Percentiles rank a stretch among this genome's conserved stretches.
Conservation (phyloP, 2,113 vertebrate genomes). For the Desmodus rotundus region DNA sequence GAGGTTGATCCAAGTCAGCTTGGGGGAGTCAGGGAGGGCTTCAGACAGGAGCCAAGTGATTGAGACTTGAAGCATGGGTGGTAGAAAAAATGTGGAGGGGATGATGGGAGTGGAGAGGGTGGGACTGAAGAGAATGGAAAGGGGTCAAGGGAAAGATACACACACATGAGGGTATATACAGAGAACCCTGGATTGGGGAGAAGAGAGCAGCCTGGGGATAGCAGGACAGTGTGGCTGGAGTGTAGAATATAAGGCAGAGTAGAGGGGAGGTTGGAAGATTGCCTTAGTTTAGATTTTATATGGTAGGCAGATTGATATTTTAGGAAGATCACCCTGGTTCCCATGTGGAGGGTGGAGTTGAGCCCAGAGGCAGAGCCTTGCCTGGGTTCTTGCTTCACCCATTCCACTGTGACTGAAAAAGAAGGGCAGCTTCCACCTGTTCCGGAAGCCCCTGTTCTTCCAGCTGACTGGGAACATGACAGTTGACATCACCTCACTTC, state of each 20-base stretch:
- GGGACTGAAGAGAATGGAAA: neutral
- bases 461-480: neutral
- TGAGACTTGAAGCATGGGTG: neutral
- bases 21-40: fast-evolving
- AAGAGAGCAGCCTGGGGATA: neutral
- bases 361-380: fast-evolving
- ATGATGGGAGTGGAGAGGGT: neutral
- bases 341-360: neutral
- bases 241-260: neutral
- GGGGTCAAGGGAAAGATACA: neutral
- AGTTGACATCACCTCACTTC: no score
- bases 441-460: neutral
- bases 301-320: neutral
- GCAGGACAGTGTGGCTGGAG: neutral
- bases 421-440: neutral
- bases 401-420: neutral
- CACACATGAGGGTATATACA: fast-evolving
- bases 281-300: neutral
- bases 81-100: neutral
- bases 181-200: neutral
- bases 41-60: neutral
- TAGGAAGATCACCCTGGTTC: neutral
- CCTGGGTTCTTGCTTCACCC: neutral
- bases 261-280: fast-evolving
- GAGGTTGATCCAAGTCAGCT: neutral